Evolutionary conservation across 2,113 vertebrate species (phyloP).

Genomic region (Eudyptes chrysolophus): DNA sequence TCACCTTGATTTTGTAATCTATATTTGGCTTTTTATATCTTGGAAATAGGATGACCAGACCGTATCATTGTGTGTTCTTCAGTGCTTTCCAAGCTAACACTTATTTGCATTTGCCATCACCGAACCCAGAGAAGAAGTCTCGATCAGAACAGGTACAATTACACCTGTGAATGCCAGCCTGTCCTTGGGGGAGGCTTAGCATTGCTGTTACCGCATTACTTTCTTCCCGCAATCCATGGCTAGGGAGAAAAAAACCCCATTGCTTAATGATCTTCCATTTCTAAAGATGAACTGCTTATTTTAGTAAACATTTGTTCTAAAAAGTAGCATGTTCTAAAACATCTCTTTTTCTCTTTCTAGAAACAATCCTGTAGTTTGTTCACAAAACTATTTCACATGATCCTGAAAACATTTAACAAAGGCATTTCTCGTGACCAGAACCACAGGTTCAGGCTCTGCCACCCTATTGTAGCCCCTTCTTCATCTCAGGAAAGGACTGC

Average conservation of each 20-base stretch:
- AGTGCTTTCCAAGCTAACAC: not conserved
- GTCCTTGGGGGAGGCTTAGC: not conserved
- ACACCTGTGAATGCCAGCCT: not conserved
- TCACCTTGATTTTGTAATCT: not conserved
- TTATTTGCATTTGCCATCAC: not conserved
- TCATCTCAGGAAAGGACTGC: constrained; percentile 6
- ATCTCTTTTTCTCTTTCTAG: not conserved
- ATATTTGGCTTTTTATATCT: not conserved
- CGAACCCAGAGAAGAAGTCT: not conserved
- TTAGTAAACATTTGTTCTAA: not conserved
- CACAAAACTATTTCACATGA: not conserved
- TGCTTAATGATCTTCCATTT: not conserved
- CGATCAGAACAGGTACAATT: not conserved
- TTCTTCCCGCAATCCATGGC: not conserved
- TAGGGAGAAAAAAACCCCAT: not conserved
- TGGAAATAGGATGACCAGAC: not conserved
- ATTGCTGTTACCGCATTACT: not conserved
- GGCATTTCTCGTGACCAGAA: not conserved
- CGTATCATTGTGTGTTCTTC: not conserved
- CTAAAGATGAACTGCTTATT: not conserved
- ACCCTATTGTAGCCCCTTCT: not conserved
- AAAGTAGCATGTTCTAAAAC: not conserved
- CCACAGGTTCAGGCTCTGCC: not conserved
- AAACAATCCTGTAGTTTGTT: not conserved
- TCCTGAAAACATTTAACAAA: not conserved